A percentile compares a stretch with the other conserved stretches of the same genome.
phyloP scores from a whole-genome alignment of 2,888 invertebrate genomes.

The Melangyna quadrimaculata region DNA sequence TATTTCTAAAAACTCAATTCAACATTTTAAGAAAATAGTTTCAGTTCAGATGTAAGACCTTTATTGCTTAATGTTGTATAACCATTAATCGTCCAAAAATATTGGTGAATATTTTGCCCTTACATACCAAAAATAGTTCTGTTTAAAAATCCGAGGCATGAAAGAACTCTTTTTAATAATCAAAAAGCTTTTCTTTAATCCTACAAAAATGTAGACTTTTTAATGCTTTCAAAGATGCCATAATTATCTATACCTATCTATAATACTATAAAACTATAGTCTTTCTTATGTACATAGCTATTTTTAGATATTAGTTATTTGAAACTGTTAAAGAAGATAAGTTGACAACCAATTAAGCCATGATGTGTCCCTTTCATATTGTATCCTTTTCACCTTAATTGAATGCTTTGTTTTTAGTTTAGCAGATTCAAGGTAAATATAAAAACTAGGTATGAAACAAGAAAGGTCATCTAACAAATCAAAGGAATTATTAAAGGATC shows the following conservation, averaged over 20 bases:
- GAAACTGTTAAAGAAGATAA: not conserved
- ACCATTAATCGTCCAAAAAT: too few species aligned
- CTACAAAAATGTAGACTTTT: not conserved
- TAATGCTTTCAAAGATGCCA: not conserved
- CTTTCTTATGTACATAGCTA: not conserved
- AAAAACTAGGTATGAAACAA: not conserved
- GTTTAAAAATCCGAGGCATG: too few species aligned
- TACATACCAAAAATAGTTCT: too few species aligned
- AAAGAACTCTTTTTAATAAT: too few species aligned
- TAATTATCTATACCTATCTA: not conserved
- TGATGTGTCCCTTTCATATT: not conserved
- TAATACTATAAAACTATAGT: not conserved
- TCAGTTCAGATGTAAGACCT: too few species aligned
- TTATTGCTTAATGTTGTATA: too few species aligned
- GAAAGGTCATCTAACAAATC: not conserved
- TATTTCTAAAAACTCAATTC: too few species aligned
- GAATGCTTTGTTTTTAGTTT: not conserved
- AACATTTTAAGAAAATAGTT: too few species aligned
- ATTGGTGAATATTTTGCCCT: too few species aligned
- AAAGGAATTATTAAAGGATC: too few species aligned
- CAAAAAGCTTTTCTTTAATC: too few species aligned
- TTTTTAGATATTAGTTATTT: not conserved
- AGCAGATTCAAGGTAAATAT: not conserved
- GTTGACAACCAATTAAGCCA: not conserved
- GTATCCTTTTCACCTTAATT: not conserved